phyloP scores from a whole-genome alignment of 2,797 vertebrate genomes.

The Macroramphosus scolopax region DNA sequence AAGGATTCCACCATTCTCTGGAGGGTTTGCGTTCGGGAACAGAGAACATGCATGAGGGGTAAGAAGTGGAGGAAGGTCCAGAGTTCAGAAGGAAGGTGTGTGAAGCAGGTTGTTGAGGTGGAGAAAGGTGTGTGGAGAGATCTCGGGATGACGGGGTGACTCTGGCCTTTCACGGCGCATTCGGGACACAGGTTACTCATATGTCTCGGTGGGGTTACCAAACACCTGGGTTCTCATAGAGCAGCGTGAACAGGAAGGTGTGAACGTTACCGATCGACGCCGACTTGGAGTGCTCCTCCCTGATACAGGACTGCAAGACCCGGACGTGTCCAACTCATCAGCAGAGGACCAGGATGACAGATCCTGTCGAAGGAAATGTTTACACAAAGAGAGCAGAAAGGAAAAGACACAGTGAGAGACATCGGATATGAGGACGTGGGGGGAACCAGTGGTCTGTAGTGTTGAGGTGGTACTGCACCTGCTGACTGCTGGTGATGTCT shows the following conservation, averaged over 20 bases:
- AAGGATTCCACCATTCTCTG: conserved; percentile 56
- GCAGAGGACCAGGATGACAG: conserved; percentile 96
- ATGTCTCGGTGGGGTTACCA: conserved; percentile 42
- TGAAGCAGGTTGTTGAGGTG: conserved; percentile 43
- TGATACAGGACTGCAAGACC: conserved; percentile 91
- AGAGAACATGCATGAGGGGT: conserved; percentile 71
- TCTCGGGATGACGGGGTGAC: conserved; percentile 68
- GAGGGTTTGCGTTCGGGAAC: conserved; percentile 52
- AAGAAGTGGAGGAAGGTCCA: conserved; percentile 42
- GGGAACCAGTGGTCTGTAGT: no score
- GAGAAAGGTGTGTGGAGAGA: conserved; percentile 51
- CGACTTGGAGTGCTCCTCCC: conserved; percentile 90
- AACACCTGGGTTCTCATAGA: conserved; percentile 39
- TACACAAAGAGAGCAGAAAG: not conserved
- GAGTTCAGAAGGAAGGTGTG: conserved; percentile 32
- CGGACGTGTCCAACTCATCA: conserved; percentile 95
- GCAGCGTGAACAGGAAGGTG: conserved; percentile 28
- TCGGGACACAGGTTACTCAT: conserved; percentile 51
- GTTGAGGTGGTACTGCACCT: conserved; percentile 74
- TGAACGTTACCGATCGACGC: conserved; percentile 87
- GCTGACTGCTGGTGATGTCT: conserved; percentile 90
- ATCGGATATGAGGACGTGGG: not conserved
- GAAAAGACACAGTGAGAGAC: conserved; percentile 2
- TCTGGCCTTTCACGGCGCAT: conserved; percentile 64
- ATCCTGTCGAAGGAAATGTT: conserved; percentile 77